phyloP scores from a whole-genome alignment of 2,113 vertebrate genomes.

The Leptobrachium ailaonicum region DNA sequence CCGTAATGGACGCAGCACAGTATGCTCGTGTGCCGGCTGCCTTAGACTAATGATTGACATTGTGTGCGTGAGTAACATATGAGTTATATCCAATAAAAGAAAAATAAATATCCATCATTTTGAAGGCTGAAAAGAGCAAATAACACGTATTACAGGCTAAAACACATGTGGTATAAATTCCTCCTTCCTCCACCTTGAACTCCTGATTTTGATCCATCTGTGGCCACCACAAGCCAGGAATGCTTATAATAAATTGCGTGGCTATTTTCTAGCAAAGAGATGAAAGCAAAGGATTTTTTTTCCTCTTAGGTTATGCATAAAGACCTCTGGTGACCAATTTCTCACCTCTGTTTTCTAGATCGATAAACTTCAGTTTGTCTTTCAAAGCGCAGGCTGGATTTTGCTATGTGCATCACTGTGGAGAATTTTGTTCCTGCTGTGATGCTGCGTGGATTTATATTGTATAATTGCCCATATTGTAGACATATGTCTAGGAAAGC shows the following conservation, averaged over 20 bases:
- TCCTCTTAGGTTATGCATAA: slow-evolving; percentile 13
- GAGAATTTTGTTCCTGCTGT: slow-evolving; percentile 24
- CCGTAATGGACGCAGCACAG: no score
- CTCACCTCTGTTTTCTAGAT: slow-evolving; percentile 33
- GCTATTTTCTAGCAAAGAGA: slow-evolving; percentile 20
- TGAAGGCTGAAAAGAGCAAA: no score
- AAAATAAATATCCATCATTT: no score
- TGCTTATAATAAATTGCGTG: slow-evolving; percentile 41
- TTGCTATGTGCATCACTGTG: slow-evolving; percentile 24
- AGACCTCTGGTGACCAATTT: slow-evolving; percentile 24
- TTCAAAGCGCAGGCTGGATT: slow-evolving; percentile 15
- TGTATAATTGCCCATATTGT: slow-evolving; percentile 24
- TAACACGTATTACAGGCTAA: no score
- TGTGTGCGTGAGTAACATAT: no score
- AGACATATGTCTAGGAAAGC: not conserved
- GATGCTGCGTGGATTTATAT: not conserved
- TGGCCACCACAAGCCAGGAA: slow-evolving; percentile 29
- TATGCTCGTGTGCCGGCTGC: no score
- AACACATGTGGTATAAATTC: no score
- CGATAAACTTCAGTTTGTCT: slow-evolving; percentile 27
- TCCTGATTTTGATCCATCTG: not conserved
- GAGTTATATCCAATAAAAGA: no score
- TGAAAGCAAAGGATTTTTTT: not conserved
- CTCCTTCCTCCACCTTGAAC: no score
- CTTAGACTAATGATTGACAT: no score